Evolutionary conservation across 92 coral and sea anemone species (phyloP).

Genomic region (Zoanthus solanderi): DNA sequence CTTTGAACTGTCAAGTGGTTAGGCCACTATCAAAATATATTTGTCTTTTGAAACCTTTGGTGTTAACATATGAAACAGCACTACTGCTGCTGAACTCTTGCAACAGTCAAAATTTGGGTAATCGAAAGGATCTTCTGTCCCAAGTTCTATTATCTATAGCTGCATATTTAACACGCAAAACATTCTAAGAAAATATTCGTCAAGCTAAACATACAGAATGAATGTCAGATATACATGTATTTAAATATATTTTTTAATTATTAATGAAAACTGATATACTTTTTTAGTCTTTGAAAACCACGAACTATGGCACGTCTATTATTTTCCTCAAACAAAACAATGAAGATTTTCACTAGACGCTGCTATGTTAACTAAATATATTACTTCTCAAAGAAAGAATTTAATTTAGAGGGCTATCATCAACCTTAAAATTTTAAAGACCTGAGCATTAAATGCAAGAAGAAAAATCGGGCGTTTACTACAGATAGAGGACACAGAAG

Average conservation of each 20-base stretch:
- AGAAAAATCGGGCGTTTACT: not conserved
- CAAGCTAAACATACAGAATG: no score
- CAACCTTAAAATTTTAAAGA: not conserved
- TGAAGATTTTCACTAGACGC: not conserved
- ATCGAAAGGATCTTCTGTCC: not conserved
- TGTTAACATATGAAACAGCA: constrained; percentile 15
- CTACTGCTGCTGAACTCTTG: constrained; percentile 13
- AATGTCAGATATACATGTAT: no score
- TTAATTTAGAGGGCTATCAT: not conserved
- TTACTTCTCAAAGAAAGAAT: not conserved
- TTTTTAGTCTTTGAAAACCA: not conserved
- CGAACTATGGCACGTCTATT: not conserved
- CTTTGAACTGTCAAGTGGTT: not conserved
- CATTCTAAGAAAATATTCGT: no score
- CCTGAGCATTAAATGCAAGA: not conserved
- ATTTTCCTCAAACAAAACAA: not conserved
- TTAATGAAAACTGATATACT: no score
- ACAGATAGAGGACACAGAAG: not conserved
- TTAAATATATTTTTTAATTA: no score
- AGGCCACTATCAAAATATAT: constrained; percentile 20
- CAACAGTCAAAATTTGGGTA: not conserved
- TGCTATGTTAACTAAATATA: not conserved
- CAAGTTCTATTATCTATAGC: not conserved
- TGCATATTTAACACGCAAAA: not conserved
- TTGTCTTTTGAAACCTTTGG: not conserved